phyloP scores from a whole-genome alignment of 2,113 vertebrate genomes.

The Pagrus major region DNA sequence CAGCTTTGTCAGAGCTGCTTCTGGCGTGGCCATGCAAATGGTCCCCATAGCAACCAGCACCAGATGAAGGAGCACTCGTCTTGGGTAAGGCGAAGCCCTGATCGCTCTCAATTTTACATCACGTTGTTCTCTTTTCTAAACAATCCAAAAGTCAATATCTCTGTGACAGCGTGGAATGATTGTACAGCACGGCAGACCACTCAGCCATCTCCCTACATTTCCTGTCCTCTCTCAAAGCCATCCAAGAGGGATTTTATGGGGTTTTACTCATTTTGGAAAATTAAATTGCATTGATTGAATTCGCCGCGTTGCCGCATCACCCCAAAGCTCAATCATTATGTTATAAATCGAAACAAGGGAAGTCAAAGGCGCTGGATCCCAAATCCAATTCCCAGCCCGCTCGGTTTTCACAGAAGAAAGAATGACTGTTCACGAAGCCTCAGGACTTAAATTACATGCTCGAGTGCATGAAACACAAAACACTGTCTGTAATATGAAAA shows the following conservation, averaged over 20 bases:
- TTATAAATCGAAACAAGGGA: constrained; percentile 62
- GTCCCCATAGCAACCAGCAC: constrained; percentile 98
- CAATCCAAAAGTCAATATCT: constrained; percentile 30
- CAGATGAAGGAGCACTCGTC: constrained; percentile 99
- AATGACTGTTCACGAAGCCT: constrained; percentile 22
- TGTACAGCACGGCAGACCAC: constrained; percentile 18
- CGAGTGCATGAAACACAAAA: constrained; percentile 25
- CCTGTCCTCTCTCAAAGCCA: constrained; percentile 26
- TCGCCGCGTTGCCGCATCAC: constrained; percentile 28
- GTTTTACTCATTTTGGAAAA: constrained; percentile 56
- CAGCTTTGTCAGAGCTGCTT: constrained; percentile 98
- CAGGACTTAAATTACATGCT: constrained; percentile 29
- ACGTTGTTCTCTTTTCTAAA: background rate
- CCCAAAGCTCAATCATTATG: constrained; percentile 56
- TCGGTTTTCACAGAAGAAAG: constrained; percentile 13
- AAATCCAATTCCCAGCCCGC: constrained; percentile 63
- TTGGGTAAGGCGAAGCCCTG: constrained; percentile 86
- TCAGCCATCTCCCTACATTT: constrained; percentile 10
- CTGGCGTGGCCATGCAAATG: constrained; percentile 95
- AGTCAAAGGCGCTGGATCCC: constrained; percentile 41
- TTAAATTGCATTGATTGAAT: constrained; percentile 65
- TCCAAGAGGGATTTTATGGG: constrained; percentile 28
- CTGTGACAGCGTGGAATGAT: constrained; percentile 1
- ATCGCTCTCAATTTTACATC: constrained; percentile 7
- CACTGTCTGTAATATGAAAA: background rate